Percentiles rank a stretch among this genome's conserved stretches.
phyloP scores from a whole-genome alignment of 1,140 invertebrate genomes.

The Trissolcus basalis region DNA sequence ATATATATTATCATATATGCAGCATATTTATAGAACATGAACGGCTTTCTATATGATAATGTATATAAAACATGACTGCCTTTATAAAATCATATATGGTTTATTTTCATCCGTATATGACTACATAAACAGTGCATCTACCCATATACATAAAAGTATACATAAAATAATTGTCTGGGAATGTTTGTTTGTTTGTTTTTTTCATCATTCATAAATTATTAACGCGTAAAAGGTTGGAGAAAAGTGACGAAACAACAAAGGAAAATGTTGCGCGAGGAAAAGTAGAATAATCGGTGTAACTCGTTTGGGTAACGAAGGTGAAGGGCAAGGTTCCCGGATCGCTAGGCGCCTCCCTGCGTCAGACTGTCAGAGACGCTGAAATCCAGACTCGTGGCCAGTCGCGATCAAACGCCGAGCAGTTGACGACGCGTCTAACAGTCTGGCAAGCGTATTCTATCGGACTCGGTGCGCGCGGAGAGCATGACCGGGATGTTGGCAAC shows the following conservation, averaged over 20 bases:
- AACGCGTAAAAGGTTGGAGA: too few species aligned
- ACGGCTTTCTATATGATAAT: too few species aligned
- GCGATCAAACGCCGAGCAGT: constrained; percentile 3
- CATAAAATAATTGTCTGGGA: too few species aligned
- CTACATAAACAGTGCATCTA: too few species aligned
- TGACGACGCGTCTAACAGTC: not conserved
- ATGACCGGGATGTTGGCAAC: not conserved
- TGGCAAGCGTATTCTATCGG: not conserved
- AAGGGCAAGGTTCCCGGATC: not conserved
- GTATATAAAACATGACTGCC: too few species aligned
- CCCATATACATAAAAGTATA: too few species aligned
- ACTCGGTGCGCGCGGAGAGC: not conserved
- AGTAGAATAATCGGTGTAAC: not conserved
- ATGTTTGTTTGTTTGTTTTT: too few species aligned
- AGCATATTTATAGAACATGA: too few species aligned
- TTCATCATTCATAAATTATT: too few species aligned
- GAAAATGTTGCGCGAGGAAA: not conserved
- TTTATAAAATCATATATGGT: too few species aligned
- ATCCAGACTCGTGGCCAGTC: constrained; percentile 5
- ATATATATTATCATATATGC: too few species aligned
- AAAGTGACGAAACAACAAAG: not conserved
- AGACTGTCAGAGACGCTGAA: constrained; percentile 1
- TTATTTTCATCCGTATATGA: too few species aligned
- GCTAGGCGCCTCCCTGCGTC: not conserved
- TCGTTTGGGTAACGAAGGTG: not conserved